Evolutionary conservation across 2,113 vertebrate genomes (phyloP), one percentile per base, ranked within the genome.

Genomic region (Rhea pennata): DNA sequence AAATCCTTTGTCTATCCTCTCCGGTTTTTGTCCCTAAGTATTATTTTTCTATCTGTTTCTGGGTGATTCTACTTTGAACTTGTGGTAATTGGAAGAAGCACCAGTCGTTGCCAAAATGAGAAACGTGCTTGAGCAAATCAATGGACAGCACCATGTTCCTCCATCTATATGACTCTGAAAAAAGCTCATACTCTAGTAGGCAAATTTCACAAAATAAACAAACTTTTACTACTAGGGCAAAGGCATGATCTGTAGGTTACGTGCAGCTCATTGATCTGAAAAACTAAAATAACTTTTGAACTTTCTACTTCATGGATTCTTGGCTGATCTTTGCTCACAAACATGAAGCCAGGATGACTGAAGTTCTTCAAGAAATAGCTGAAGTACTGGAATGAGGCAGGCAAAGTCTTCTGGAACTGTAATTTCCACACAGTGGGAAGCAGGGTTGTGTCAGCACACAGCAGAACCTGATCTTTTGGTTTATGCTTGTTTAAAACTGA

Each of bases 231-330:
- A 69, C 42, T 14, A 61, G 36, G 50, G 24, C 56, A 53, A 10
- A 69, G 67, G 9, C 39, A 81, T 90, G 29, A 58, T 27, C 29
- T 14, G 8, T 61, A 46, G 6, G 64, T 96, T 79, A 71, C 59
- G 12, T 40, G 70, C 80, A 92, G 81, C 13, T 93, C 44, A n/a
- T 11, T 91, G 77, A 62, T 36, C 74, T 87, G 81, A 70, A 91
- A 92, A 96, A 95, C 73, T 79, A 42, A 53, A 82, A 6, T 33
- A 89, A 70, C 77, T 91, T 96, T 82, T 94, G 88, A 87, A 95
- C 86, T 82, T 33, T 73, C 26, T 51, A 0, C 21, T 88, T 93
- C 21, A 16, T 53, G 56, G 40, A 78, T 88, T 86, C 77, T 91
- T 91, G 80, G 21, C 15, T 85, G 70, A 82, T 80, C 77, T 92